phyloP scores from a whole-genome alignment of 2,113 vertebrate genomes.

The Hiodon alosoides region DNA sequence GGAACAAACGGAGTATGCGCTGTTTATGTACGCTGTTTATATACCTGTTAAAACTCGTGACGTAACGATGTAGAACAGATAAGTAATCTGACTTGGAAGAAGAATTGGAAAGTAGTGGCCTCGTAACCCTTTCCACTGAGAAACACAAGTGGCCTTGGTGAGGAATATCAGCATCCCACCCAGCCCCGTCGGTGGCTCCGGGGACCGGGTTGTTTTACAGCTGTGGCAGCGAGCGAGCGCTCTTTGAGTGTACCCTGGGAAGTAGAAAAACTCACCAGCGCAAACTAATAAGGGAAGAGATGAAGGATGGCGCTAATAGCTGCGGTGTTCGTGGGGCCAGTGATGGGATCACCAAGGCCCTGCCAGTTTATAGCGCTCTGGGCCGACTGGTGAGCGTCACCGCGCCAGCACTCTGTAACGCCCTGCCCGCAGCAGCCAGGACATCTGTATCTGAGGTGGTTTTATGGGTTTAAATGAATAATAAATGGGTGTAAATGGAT shows the following conservation, averaged over 20 bases:
- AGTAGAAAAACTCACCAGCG: neutral
- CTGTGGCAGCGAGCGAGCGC: neutral
- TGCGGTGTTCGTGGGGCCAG: constrained; percentile 49
- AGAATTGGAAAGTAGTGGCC: too few species aligned
- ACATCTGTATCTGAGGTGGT: constrained; percentile 43
- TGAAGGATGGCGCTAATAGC: constrained; percentile 53
- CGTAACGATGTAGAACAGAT: too few species aligned
- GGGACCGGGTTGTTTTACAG: neutral
- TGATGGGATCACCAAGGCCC: constrained; percentile 47
- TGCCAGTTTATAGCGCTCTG: constrained; percentile 49
- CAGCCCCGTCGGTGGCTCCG: neutral
- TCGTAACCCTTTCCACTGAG: too few species aligned
- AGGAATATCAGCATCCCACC: neutral
- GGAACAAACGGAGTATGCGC: neutral
- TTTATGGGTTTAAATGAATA: constrained; percentile 54
- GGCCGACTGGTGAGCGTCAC: constrained; percentile 39
- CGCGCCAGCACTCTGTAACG: constrained; percentile 44
- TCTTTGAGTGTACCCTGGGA: neutral
- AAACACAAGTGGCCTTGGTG: too few species aligned
- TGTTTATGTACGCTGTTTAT: neutral
- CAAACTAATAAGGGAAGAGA: constrained; percentile 49
- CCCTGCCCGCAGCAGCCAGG: constrained; percentile 31
- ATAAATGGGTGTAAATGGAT: constrained; percentile 58
- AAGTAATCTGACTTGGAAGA: too few species aligned
- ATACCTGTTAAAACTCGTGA: too few species aligned